Conservation (phyloP, 2,888 invertebrate genomes). For the Mantis religiosa region DNA sequence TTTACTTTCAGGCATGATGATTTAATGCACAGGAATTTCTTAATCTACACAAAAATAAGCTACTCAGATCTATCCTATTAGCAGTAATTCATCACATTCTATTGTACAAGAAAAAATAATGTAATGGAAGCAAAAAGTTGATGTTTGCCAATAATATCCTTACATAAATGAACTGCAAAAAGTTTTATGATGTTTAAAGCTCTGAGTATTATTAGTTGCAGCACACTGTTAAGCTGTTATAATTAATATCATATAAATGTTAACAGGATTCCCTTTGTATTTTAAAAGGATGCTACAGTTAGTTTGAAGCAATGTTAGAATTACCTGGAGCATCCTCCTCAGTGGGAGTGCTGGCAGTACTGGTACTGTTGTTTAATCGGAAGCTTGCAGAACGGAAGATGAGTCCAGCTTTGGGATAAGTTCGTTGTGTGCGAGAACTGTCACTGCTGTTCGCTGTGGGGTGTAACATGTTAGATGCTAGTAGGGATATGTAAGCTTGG, state of each 20-base stretch:
- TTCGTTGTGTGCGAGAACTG: slow-evolving; percentile 28
- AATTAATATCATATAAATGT: background rate
- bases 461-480: background rate
- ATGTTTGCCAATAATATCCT: no score
- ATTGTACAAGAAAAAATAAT: no score
- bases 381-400: slow-evolving; percentile 63
- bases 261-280: background rate
- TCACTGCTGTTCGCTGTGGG: slow-evolving; percentile 20
- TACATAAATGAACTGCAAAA: no score
- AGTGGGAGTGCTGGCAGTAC: slow-evolving; percentile 20
- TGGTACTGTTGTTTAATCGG: slow-evolving; percentile 39
- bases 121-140: no score
- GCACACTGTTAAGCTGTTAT: background rate
- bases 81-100: no score
- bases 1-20: no score
- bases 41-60: no score
- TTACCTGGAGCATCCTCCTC: slow-evolving; percentile 26
- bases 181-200: no score
- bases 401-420: slow-evolving; percentile 70
- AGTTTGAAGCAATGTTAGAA: background rate
- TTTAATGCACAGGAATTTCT: no score
- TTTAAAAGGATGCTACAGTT: background rate
- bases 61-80: no score
- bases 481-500: background rate
- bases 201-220: background rate